These are phyloP conservation scores for Notodonta dromedarius DNA, from an alignment of 2,888 invertebrate genomes.

Conservation along the genomic window DNA sequence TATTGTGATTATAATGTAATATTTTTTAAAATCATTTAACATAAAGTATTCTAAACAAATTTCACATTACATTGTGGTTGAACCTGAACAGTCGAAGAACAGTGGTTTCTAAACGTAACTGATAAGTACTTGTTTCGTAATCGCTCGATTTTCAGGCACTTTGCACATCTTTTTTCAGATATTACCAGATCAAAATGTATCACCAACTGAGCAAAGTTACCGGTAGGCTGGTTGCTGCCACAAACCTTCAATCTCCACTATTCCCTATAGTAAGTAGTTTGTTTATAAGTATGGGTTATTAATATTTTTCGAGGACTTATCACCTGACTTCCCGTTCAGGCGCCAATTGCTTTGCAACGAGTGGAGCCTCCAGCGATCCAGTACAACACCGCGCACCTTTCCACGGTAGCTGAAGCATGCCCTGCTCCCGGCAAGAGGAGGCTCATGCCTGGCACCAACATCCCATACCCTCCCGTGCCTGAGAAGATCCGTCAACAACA, in stretches of 20 bases:
- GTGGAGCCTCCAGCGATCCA: conserved; percentile 69
- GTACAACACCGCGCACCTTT: conserved; percentile 70
- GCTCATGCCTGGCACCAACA: conserved; percentile 74
- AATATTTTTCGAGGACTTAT: background rate
- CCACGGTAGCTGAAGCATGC: conserved; percentile 71
- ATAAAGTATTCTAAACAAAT: background rate
- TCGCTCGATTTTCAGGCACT: conserved; percentile 57
- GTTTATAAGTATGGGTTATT: conserved; percentile 14
- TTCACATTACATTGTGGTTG: no score
- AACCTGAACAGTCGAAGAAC: no score
- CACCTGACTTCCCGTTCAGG: conserved; percentile 48
- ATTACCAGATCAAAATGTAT: conserved; percentile 63
- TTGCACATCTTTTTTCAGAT: conserved; percentile 31
- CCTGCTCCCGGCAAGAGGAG: conserved; percentile 58
- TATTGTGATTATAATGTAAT: background rate
- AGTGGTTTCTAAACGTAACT: conserved; percentile 37
- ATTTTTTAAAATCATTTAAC: background rate
- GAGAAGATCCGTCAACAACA: conserved; percentile 66
- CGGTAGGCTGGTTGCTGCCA: conserved; percentile 71
- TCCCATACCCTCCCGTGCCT: conserved; percentile 63
- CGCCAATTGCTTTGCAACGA: conserved; percentile 75
- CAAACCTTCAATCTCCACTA: conserved; percentile 72
- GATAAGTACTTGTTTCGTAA: conserved; percentile 78
- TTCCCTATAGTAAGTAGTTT: conserved; percentile 72
- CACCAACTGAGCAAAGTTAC: conserved; percentile 74